These are phyloP conservation scores for Miichthys miiuy DNA, from an alignment of 2,797 vertebrate genomes.

Conservation along the genomic window DNA sequence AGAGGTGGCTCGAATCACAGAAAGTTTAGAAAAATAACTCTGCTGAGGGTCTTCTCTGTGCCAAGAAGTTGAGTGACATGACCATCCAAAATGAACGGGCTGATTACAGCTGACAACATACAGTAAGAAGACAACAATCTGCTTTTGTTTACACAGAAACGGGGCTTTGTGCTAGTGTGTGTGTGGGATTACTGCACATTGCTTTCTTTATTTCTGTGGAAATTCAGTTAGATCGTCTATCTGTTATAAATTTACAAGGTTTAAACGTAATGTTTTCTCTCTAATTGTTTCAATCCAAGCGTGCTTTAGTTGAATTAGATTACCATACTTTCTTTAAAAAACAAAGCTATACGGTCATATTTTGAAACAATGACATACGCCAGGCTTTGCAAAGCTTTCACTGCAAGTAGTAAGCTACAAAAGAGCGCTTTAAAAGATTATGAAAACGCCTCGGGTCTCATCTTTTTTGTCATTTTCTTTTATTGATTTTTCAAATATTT, in stretches of 20 bases:
- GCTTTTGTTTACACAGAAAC: slow-evolving; percentile 23
- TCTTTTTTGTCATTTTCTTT: slow-evolving; percentile 21
- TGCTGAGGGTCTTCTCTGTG: slow-evolving; percentile 8
- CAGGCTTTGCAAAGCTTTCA: slow-evolving; percentile 1
- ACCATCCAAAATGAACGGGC: slow-evolving; percentile 14
- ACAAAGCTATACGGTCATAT: slow-evolving; percentile 17
- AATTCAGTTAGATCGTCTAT: slow-evolving; percentile 19
- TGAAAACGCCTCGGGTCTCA: slow-evolving; percentile 20
- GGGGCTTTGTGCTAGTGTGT: slow-evolving; percentile 6
- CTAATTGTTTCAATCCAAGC: slow-evolving; percentile 22
- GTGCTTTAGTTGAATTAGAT: slow-evolving; percentile 26
- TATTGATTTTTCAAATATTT: slow-evolving; percentile 60
- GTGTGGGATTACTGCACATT: background rate
- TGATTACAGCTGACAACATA: slow-evolving; percentile 14
- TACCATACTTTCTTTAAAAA: slow-evolving; percentile 16
- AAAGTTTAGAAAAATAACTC: background rate
- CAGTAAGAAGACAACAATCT: slow-evolving; percentile 19
- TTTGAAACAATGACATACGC: background rate
- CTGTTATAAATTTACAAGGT: slow-evolving; percentile 10
- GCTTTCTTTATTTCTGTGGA: background rate
- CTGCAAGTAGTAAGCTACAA: slow-evolving; percentile 1
- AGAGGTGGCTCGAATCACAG: slow-evolving; percentile 23
- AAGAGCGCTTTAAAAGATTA: background rate
- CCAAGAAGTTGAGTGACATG: slow-evolving; percentile 25
- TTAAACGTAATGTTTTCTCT: slow-evolving; percentile 3